phyloP scores from a whole-genome alignment of 1,140 invertebrate genomes.

The Bombus soroeensis region DNA sequence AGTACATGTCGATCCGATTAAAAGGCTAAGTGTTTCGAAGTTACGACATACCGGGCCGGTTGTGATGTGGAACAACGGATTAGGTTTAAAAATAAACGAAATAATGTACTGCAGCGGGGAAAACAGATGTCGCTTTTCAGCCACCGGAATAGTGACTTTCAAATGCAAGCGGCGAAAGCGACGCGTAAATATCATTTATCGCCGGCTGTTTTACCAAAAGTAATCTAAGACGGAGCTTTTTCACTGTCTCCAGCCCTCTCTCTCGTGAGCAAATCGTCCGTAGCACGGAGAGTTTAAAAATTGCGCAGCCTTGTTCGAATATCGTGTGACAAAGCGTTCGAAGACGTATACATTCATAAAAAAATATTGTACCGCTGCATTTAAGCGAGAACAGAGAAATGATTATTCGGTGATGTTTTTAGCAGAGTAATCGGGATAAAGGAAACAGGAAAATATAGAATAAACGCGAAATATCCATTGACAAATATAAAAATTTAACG shows the following conservation, averaged over 20 bases:
- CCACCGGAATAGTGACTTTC: conserved; percentile 47
- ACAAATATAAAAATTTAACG: no score
- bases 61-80: conserved; percentile 49
- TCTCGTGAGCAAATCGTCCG: background rate
- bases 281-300: background rate
- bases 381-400: background rate
- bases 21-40: conserved; percentile 33
- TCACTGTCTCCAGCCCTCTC: conserved; percentile 16
- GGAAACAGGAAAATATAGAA: background rate
- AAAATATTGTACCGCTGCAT: background rate
- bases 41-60: conserved; percentile 31
- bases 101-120: conserved; percentile 43
- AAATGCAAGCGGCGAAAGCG: conserved; percentile 39
- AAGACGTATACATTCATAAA: background rate
- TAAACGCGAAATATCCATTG: no score
- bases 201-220: conserved; percentile 34
- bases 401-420: background rate
- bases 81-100: conserved; percentile 55
- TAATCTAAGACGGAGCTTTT: conserved; percentile 26
- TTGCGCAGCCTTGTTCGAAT: background rate
- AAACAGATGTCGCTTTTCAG: conserved; percentile 53
- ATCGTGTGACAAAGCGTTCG: background rate
- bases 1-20: conserved; percentile 8
- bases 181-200: conserved; percentile 54
- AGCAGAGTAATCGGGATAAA: background rate